Evolutionary conservation across 2,113 vertebrate genomes (phyloP).

Genomic region (Antechinus flavipes): DNA sequence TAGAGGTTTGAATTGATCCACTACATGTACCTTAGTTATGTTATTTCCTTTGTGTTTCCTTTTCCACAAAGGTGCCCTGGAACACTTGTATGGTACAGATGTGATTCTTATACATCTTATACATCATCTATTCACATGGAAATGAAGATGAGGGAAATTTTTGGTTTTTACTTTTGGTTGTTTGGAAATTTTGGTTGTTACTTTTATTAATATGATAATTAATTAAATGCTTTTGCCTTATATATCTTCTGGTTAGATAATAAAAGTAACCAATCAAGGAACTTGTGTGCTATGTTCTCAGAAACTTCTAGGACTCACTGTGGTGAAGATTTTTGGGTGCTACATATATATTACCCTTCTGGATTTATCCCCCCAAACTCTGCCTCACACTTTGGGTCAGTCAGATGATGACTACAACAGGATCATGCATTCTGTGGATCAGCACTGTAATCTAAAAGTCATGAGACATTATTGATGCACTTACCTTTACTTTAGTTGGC

Average conservation of each 20-base stretch:
- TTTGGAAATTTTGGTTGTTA: background rate
- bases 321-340: background rate
- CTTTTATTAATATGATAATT: background rate
- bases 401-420: background rate
- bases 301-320: background rate
- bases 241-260: background rate
- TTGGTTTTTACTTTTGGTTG: background rate
- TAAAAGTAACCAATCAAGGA: background rate
- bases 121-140: background rate
- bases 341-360: too few relatives aligned
- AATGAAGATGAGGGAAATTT: background rate
- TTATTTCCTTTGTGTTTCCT: background rate
- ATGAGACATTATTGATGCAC: background rate
- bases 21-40: background rate
- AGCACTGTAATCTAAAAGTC: background rate
- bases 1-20: background rate
- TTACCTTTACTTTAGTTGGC: background rate
- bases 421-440: fast-evolving
- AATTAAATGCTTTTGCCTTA: background rate
- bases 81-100: background rate
- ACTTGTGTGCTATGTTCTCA: background rate
- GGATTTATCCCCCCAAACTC: background rate
- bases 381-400: background rate
- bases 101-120: background rate
- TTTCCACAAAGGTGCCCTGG: background rate